phyloP scores from a whole-genome alignment of 2,113 vertebrate genomes.

The Leptocoma aspasia region DNA sequence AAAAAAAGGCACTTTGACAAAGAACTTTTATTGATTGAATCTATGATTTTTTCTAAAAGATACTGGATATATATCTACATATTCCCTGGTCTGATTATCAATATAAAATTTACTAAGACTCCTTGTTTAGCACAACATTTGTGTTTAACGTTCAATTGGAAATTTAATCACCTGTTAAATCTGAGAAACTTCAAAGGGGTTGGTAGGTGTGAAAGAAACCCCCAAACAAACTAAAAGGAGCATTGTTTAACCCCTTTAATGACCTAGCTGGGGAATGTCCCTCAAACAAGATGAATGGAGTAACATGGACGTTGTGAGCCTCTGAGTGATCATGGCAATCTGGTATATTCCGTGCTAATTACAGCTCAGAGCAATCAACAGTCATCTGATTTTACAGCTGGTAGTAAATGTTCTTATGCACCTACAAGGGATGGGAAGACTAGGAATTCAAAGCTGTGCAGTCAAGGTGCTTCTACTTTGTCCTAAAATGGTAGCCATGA shows the following conservation, averaged over 20 bases:
- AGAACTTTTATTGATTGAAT: background rate
- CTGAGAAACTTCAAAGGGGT: background rate
- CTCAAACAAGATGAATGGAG: background rate
- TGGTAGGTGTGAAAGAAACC: background rate
- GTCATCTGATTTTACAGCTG: background rate
- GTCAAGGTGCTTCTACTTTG: background rate
- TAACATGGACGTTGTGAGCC: background rate
- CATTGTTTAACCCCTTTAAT: background rate
- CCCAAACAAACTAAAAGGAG: background rate
- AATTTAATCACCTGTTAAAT: background rate
- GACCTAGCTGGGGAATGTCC: background rate
- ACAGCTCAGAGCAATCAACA: background rate
- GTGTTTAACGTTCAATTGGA: background rate
- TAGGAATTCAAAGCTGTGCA: background rate
- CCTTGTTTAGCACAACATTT: background rate
- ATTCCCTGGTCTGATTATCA: background rate
- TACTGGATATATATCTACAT: background rate
- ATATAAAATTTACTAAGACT: background rate
- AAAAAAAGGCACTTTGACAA: background rate
- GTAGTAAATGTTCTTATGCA: background rate
- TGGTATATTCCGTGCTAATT: background rate
- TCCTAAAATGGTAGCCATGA: background rate
- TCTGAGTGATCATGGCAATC: background rate
- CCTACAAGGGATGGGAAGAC: background rate
- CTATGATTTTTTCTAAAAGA: background rate